phyloP scores from a whole-genome alignment of 2,113 vertebrate genomes.

The Collichthys lucidus region DNA sequence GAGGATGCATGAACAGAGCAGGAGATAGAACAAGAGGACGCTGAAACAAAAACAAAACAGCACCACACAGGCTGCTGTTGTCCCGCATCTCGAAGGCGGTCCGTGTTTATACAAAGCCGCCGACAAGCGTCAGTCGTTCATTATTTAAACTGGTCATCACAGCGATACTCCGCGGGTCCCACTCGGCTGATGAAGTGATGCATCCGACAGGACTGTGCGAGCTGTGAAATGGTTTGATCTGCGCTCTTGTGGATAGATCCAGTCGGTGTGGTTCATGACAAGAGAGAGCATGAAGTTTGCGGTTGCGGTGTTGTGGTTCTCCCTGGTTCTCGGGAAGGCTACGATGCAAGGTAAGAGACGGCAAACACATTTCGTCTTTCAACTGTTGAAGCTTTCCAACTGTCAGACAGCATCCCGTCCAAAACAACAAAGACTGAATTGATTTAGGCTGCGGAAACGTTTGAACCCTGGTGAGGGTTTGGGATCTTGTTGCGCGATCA shows the following conservation, averaged over 20 bases:
- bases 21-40: constrained; percentile 2
- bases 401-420: background rate
- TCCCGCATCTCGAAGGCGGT: constrained; percentile 23
- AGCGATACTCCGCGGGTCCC: constrained; percentile 34
- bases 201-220: constrained; percentile 1
- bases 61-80: constrained; percentile 8
- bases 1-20: constrained; percentile 31
- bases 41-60: background rate
- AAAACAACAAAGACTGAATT: background rate
- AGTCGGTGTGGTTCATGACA: background rate
- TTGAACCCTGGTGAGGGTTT: background rate
- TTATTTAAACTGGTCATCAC: constrained; percentile 28
- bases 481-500: background rate
- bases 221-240: constrained; percentile 45
- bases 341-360: constrained; percentile 75
- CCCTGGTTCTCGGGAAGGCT: constrained; percentile 57
- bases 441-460: background rate
- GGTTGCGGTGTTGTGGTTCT: constrained; percentile 67
- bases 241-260: constrained; percentile 8
- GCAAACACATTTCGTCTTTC: background rate
- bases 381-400: constrained; percentile 29
- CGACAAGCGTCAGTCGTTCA: constrained; percentile 25
- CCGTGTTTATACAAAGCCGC: constrained; percentile 17
- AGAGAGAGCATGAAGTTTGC: constrained; percentile 78
- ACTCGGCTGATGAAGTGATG: constrained; percentile 19